Evolutionary conservation across 2,797 vertebrate genomes (phyloP).

Genomic region (Gymnoscopelus braueri): DNA sequence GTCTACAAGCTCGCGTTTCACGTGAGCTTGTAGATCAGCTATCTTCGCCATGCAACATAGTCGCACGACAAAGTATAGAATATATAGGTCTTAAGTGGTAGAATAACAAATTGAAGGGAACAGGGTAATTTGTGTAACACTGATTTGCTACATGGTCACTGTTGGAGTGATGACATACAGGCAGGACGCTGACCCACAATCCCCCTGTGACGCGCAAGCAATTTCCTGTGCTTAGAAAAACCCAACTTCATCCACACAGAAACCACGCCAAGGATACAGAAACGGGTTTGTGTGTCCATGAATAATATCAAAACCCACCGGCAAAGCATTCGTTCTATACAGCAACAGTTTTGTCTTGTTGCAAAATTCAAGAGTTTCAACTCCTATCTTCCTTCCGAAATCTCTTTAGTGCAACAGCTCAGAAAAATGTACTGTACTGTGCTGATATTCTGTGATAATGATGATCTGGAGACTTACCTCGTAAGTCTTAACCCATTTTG

Average conservation of each 20-base stretch:
- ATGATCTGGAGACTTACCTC: constrained; percentile 48
- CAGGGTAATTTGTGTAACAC: constrained; percentile 33
- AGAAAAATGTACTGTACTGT: constrained; percentile 18
- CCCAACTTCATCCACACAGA: constrained; percentile 62
- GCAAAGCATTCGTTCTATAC: constrained; percentile 16
- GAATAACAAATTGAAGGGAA: constrained; percentile 24
- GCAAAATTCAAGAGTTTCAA: constrained; percentile 7
- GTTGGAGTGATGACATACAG: constrained; percentile 64
- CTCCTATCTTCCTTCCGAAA: constrained; percentile 60
- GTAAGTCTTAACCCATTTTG: constrained; percentile 39
- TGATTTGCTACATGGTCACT: constrained; percentile 40
- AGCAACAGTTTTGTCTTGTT: constrained; percentile 9
- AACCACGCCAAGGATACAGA: constrained; percentile 40
- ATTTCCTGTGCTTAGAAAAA: constrained; percentile 78
- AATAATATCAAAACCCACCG: too few species aligned
- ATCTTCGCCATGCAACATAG: too few species aligned
- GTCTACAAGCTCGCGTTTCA: too few species aligned
- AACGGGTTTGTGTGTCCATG: constrained; percentile 30
- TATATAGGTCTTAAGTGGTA: not conserved
- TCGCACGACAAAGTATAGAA: too few species aligned
- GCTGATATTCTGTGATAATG: constrained; percentile 14
- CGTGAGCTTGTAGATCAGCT: too few species aligned
- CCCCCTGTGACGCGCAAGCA: constrained; percentile 68
- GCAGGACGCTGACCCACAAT: constrained; percentile 58
- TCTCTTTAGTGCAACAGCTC: constrained; percentile 53